phyloP scores from a whole-genome alignment of 2,113 vertebrate genomes.

The Ctenodactylus gundi region DNA sequence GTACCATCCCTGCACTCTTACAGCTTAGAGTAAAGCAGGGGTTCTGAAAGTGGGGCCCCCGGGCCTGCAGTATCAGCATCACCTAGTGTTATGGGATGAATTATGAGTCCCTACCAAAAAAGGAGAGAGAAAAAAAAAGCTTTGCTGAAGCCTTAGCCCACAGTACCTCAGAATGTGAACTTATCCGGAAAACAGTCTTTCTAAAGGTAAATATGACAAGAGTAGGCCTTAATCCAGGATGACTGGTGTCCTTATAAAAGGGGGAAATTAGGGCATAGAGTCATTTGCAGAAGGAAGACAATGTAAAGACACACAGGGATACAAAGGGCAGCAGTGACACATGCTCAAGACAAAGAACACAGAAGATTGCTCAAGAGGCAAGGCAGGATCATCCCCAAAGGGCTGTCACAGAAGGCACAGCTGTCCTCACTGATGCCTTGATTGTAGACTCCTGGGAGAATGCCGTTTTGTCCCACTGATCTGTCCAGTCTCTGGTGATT shows the following conservation, averaged over 20 bases:
- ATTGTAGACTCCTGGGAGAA: background rate
- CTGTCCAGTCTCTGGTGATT: background rate
- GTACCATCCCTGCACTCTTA: no score
- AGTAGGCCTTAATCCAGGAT: background rate
- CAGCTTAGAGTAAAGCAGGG: fast-evolving
- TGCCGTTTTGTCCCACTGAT: background rate
- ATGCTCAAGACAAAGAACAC: background rate
- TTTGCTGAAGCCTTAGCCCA: background rate
- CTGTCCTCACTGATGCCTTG: fast-evolving
- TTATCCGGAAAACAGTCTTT: background rate
- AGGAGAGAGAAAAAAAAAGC: no score
- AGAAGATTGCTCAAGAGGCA: background rate
- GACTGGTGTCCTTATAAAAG: background rate
- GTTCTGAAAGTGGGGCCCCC: background rate
- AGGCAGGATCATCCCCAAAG: fast-evolving
- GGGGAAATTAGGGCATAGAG: background rate
- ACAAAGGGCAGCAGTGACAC: background rate
- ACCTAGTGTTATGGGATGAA: background rate
- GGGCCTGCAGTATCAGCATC: background rate
- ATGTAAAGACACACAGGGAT: background rate
- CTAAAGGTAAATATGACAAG: background rate
- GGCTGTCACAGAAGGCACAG: fast-evolving
- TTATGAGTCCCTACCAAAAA: background rate
- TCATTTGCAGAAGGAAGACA: background rate
- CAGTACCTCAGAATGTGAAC: background rate